phyloP scores from a whole-genome alignment of 2,888 invertebrate genomes.

The Lomographa bimaculata region DNA sequence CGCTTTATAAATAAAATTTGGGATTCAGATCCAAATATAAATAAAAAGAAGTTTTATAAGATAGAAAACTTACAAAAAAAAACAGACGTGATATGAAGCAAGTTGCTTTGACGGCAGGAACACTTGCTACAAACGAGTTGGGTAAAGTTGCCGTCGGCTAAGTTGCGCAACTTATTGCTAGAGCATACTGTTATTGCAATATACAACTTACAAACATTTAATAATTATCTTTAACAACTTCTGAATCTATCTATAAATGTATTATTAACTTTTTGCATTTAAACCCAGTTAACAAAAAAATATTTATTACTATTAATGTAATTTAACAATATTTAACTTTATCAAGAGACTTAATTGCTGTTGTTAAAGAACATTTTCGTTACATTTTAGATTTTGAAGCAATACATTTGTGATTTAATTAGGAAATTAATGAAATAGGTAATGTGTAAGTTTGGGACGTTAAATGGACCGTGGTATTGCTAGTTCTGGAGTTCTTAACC shows the following conservation, averaged over 20 bases:
- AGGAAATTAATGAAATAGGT: constrained; percentile 1
- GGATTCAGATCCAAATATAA: not conserved
- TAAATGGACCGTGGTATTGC: constrained; percentile 62
- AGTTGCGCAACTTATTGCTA: constrained; percentile 33
- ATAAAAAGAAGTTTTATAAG: constrained; percentile 1
- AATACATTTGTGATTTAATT: not conserved
- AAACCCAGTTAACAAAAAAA: too few relatives aligned
- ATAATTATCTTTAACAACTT: constrained; percentile 6
- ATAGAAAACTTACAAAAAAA: constrained; percentile 9
- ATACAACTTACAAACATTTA: constrained; percentile 7
- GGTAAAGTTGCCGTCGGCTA: constrained; percentile 40
- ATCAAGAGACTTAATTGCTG: too few relatives aligned
- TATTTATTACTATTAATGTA: too few relatives aligned
- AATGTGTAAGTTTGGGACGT: constrained; percentile 7
- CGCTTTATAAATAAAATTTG: constrained; percentile 1
- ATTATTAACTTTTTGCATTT: too few relatives aligned
- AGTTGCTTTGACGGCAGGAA: constrained; percentile 20
- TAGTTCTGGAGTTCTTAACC: constrained; percentile 40
- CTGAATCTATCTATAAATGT: too few relatives aligned
- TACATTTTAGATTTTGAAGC: too few relatives aligned
- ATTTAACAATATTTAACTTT: too few relatives aligned
- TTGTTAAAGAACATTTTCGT: too few relatives aligned
- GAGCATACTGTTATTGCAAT: constrained; percentile 16
- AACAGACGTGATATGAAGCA: constrained; percentile 20
- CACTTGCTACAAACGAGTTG: constrained; percentile 32